Percentiles rank a stretch among this genome's conserved stretches.
Conservation (phyloP, 2,113 vertebrate species). For the Okapia johnstoni region DNA sequence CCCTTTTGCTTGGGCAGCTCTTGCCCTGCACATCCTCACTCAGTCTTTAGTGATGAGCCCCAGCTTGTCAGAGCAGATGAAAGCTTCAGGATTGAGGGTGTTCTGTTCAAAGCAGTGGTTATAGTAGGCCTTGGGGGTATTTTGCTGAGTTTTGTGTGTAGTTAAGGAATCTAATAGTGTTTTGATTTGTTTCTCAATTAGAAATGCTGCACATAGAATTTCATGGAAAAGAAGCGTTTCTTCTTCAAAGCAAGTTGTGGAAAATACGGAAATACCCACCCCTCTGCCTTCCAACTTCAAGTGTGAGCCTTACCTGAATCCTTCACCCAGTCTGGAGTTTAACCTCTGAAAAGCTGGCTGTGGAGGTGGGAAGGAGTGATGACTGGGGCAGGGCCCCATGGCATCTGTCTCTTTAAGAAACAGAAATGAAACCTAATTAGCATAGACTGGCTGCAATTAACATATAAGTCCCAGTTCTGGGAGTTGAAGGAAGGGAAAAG, state of each 20-base stretch:
- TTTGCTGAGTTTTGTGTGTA: slow-evolving; percentile 51
- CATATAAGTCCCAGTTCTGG: slow-evolving; percentile 84
- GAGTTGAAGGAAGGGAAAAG: slow-evolving; percentile 80
- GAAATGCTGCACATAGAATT: slow-evolving; percentile 50
- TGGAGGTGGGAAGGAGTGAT: slow-evolving; percentile 66
- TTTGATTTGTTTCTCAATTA: slow-evolving; percentile 71
- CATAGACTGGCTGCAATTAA: slow-evolving; percentile 85
- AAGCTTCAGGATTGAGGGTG: slow-evolving; percentile 20
- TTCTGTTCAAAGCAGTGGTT: slow-evolving; percentile 51
- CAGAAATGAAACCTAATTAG: slow-evolving; percentile 84
- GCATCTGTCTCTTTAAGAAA: slow-evolving; percentile 85
- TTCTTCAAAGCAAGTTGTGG: slow-evolving; percentile 55
- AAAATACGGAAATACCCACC: slow-evolving; percentile 45
- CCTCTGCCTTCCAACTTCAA: slow-evolving; percentile 45
- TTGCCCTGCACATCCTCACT: not conserved
- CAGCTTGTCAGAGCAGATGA: slow-evolving; percentile 38
- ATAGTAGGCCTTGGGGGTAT: slow-evolving; percentile 34
- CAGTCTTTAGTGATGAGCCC: not conserved
- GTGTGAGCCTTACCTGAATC: slow-evolving; percentile 19
- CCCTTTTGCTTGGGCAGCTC: not conserved
- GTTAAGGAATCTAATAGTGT: slow-evolving; percentile 59
- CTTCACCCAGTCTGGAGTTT: slow-evolving; percentile 56
- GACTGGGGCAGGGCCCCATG: slow-evolving; percentile 70
- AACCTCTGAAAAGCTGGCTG: slow-evolving; percentile 68
- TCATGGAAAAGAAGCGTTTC: slow-evolving; percentile 41